A percentile compares a stretch with the other conserved stretches of the same genome.
Conservation (phyloP, 2,888 invertebrate species). For the Allophyes oxyacanthae region DNA sequence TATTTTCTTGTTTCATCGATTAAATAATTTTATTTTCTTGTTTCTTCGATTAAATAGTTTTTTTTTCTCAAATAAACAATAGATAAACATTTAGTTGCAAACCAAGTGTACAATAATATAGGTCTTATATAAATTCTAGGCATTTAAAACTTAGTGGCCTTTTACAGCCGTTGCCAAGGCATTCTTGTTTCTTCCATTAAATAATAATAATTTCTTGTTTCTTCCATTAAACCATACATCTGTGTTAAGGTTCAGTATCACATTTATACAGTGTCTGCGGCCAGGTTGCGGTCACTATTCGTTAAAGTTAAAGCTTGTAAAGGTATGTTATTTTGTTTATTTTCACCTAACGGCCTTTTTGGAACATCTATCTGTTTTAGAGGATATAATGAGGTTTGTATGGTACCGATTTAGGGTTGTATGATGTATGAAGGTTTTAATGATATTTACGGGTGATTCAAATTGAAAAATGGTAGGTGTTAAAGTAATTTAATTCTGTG, state of each 20-base stretch:
- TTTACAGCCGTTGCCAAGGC: too few relatives aligned
- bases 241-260: slow-evolving; percentile 15
- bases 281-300: slow-evolving; percentile 15
- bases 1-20: too few relatives aligned
- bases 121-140: too few relatives aligned
- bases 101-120: too few relatives aligned
- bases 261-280: slow-evolving; percentile 22
- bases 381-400: slow-evolving; percentile 29
- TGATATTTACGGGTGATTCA: slow-evolving; percentile 2
- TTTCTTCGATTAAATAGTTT: too few relatives aligned
- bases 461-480: not conserved
- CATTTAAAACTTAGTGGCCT: too few relatives aligned
- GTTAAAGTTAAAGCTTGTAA: slow-evolving; percentile 27
- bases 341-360: slow-evolving; percentile 31
- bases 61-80: too few relatives aligned
- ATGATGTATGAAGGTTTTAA: slow-evolving; percentile 26
- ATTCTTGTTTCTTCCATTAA: too few relatives aligned
- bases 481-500: too few relatives aligned
- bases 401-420: slow-evolving; percentile 11
- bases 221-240: slow-evolving; percentile 13
- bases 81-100: too few relatives aligned
- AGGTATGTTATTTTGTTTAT: slow-evolving; percentile 37
- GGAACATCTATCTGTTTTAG: slow-evolving; percentile 35
- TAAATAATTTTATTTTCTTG: too few relatives aligned
- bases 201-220: too few relatives aligned